Conservation (phyloP, 2,797 vertebrate species). For the Rhinogobio ventralis region DNA sequence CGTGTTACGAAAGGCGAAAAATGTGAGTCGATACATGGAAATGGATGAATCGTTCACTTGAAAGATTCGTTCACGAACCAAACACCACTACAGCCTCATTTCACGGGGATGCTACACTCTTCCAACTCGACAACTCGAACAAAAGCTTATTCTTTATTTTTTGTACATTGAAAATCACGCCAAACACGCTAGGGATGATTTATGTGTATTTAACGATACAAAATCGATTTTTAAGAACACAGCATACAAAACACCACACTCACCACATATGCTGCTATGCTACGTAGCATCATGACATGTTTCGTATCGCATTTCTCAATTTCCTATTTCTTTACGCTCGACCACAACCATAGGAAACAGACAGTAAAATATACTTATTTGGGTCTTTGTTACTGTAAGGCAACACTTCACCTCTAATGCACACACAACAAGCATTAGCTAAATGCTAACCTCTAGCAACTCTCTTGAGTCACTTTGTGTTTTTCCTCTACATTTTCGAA, state of each 20-base stretch:
- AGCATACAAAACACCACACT: not conserved
- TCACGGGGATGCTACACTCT: not conserved
- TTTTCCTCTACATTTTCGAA: slow-evolving; percentile 45
- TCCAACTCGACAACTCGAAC: not conserved
- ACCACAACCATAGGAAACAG: too few relatives aligned
- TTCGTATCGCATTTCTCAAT: not conserved
- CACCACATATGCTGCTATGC: slow-evolving; percentile 13
- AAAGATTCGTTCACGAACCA: slow-evolving; percentile 4
- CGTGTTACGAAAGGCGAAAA: not conserved
- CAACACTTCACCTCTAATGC: not conserved
- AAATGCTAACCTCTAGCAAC: slow-evolving; percentile 25
- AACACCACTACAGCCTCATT: not conserved
- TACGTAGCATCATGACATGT: slow-evolving; percentile 2
- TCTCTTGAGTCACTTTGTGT: slow-evolving; percentile 29
- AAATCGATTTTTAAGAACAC: not conserved
- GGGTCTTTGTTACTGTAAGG: not conserved
- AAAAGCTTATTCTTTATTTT: not conserved
- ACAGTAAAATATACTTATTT: not conserved
- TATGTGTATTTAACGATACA: not conserved
- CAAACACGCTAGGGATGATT: not conserved
- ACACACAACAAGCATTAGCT: slow-evolving; percentile 21
- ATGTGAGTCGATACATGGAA: not conserved
- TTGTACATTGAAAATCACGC: not conserved
- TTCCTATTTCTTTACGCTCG: not conserved
- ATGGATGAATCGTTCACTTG: not conserved